Conservation (phyloP, 2,797 vertebrate species). For the Synanceia verrucosa region DNA sequence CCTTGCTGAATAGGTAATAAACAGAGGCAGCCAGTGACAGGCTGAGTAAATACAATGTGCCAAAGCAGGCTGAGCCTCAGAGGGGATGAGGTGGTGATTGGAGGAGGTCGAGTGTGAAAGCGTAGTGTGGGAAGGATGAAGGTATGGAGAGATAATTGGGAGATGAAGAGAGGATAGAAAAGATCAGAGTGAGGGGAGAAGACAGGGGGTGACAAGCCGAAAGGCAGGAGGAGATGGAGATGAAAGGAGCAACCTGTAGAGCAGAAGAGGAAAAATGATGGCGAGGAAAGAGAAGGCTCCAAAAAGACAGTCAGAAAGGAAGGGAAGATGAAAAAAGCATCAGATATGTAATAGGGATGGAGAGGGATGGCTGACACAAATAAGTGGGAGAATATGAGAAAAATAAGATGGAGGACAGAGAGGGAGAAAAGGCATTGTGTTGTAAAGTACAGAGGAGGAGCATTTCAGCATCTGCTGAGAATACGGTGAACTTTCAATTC, state of each 20-base stretch:
- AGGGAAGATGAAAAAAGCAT: not conserved
- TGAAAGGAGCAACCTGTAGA: slow-evolving; percentile 5
- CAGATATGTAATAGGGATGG: not conserved
- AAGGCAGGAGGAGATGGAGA: not conserved
- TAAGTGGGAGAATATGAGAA: not conserved
- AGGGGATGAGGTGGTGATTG: slow-evolving; percentile 22
- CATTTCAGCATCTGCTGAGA: slow-evolving; percentile 27
- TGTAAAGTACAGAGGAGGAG: slow-evolving; percentile 7
- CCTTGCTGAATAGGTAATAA: slow-evolving; percentile 52
- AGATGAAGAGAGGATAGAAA: slow-evolving; percentile 8
- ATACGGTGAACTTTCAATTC: slow-evolving; percentile 27
- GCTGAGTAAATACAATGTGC: slow-evolving; percentile 58
- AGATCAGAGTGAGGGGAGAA: not conserved
- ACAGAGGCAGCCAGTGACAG: slow-evolving; percentile 48
- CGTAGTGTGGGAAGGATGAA: not conserved
- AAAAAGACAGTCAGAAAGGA: not conserved
- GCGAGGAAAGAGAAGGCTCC: not conserved
- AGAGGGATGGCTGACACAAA: not conserved
- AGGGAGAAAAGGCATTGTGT: slow-evolving; percentile 9
- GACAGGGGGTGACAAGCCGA: not conserved
- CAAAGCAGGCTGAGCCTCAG: slow-evolving; percentile 40
- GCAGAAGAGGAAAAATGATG: slow-evolving; percentile 4
- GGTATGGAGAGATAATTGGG: slow-evolving; percentile 19
- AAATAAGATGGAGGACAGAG: not conserved
- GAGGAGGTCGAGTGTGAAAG: not conserved